Base-by-base conservation (phyloP, 1,140 invertebrate species). In the Dreissena polymorpha region DNA sequence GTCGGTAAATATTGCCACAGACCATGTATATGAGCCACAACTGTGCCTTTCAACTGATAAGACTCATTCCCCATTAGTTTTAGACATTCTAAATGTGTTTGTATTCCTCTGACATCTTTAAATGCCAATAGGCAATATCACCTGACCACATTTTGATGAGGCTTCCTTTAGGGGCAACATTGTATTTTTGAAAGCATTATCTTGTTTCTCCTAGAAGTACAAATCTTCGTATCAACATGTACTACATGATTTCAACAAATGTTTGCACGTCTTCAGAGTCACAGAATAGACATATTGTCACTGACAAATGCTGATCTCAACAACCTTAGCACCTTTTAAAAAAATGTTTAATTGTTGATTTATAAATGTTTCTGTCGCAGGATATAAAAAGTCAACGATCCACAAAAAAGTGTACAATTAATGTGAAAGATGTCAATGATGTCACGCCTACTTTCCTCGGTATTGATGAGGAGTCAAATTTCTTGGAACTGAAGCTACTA, bases 371-470 rank as follows among this genome's bases (percentile, higher is more conserved):
- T 72, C 0, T 79, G 0, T 49, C 23, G 0, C 53, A 76, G 73
- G 73, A 83, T 70, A 21, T 76, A 13, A 51, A 69, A 13, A 76
- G 67, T 68, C 49, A 13, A 57, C 67, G 69, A 50, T 65, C 77
- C 10, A 78, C 85, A 25, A 81, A 76, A 49, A 67, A 55, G n/a
- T 71, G 79, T 5, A 84, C 70, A 7, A 76, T 87, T 3, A 64
- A 67, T 27, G 73, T 87, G 16, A 76, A 55, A 29, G 87, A 88
- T 71, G 81, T 67, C 21, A 88, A 88, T 51, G 83, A 88, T 68
- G 71, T 86, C 63, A 29, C 68, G 25, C 87, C 87, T 1, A 50
- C 71, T 50, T 86, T 88, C 71, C 21, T 57, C 23, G 84, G 82
- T 8, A 50, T 5, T 18, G 51, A 55, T 68, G n/a, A 53, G 14